Evolutionary conservation across 2,797 vertebrate species (phyloP).

Genomic region (Loriculus beryllinus): DNA sequence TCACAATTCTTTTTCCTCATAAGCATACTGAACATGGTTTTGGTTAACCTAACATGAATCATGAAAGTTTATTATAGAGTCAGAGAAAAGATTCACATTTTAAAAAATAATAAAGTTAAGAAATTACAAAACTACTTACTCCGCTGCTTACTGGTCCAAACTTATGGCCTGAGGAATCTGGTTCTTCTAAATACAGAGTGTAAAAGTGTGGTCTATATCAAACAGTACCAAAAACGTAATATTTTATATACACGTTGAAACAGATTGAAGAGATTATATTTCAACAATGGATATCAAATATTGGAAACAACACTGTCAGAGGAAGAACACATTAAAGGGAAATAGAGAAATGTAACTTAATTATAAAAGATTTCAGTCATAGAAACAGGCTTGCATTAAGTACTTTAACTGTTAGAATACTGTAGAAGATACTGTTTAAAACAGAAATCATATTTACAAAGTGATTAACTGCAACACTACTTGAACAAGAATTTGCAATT

Average conservation of each 20-base stretch:
- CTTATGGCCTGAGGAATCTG: slow-evolving; percentile 90
- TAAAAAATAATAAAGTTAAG: not conserved
- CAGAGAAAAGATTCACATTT: not conserved
- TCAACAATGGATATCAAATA: slow-evolving; percentile 60
- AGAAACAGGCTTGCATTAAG: not conserved
- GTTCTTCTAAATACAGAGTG: slow-evolving; percentile 97
- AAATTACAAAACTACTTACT: slow-evolving; percentile 82
- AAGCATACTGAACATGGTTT: not conserved
- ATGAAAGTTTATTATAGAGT: not conserved
- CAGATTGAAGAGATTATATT: slow-evolving; percentile 64
- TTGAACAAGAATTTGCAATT: not conserved
- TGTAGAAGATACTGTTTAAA: not conserved
- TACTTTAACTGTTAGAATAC: not conserved
- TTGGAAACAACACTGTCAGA: not conserved
- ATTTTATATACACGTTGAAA: slow-evolving; percentile 78
- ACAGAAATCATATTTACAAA: not conserved
- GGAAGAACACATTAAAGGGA: not conserved
- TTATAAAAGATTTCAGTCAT: not conserved
- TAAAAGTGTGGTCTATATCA: slow-evolving; percentile 95
- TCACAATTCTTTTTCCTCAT: not conserved
- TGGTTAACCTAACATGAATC: not conserved
- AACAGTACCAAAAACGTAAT: slow-evolving; percentile 84
- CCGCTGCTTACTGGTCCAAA: slow-evolving; percentile 88
- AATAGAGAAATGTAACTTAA: not conserved
- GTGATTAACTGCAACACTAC: not conserved